These are phyloP conservation scores for Hemiscyllium ocellatum DNA, from an alignment of 2,113 vertebrate genomes.

Conservation along the genomic window DNA sequence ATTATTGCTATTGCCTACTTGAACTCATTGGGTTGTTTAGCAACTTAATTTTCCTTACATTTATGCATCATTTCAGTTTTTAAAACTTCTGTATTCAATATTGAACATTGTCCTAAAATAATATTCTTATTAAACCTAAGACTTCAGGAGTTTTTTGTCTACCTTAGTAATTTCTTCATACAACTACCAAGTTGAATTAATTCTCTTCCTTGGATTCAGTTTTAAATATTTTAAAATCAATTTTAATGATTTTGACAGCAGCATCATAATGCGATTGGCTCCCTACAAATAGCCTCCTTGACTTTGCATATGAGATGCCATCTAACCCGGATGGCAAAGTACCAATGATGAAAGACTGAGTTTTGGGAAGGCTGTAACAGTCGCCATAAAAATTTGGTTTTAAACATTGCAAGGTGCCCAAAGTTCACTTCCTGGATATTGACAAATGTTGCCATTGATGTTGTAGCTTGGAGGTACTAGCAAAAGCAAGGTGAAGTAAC, in stretches of 20 bases:
- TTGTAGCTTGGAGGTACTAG: not conserved
- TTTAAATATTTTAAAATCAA: not conserved
- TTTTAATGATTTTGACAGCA: not conserved
- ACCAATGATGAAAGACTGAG: not conserved
- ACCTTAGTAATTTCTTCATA: not conserved
- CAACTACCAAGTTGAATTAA: not conserved
- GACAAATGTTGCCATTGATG: not conserved
- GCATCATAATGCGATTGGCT: not conserved
- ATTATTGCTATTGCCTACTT: not conserved
- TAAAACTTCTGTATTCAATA: not conserved
- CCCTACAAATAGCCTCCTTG: not conserved
- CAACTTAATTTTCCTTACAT: not conserved
- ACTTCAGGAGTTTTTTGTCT: not conserved
- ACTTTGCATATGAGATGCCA: not conserved
- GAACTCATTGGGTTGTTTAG: not conserved
- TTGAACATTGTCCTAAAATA: not conserved
- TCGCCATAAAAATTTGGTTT: not conserved
- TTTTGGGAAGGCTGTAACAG: not conserved
- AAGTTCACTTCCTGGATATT: not conserved
- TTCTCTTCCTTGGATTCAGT: not conserved
- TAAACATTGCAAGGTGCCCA: not conserved
- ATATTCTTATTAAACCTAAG: not conserved
- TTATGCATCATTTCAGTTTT: not conserved
- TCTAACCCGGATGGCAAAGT: not conserved
- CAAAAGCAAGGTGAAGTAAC: not conserved